phyloP scores from a whole-genome alignment of 2,888 invertebrate genomes.

The Nomada fucata region DNA sequence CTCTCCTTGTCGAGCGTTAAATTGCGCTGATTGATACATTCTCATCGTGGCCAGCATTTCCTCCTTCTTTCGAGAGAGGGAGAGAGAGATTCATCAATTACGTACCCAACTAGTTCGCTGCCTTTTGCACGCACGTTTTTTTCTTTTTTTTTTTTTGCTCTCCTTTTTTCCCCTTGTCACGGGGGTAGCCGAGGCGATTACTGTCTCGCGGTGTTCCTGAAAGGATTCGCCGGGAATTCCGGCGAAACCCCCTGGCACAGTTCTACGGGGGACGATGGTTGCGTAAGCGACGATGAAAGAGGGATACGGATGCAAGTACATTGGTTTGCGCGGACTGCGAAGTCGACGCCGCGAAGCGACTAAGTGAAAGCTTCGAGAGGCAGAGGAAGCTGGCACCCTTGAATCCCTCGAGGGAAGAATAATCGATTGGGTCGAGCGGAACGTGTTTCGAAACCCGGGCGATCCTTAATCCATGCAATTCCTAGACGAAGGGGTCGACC shows the following conservation, averaged over 20 bases:
- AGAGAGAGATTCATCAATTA: not conserved
- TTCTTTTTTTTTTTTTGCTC: too few relatives aligned
- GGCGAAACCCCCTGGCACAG: not conserved
- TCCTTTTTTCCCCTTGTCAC: too few relatives aligned
- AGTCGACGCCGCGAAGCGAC: too few relatives aligned
- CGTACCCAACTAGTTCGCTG: not conserved
- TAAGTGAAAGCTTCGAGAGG: too few relatives aligned
- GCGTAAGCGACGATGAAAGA: not conserved
- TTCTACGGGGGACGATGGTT: not conserved
- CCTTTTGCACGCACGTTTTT: too few relatives aligned
- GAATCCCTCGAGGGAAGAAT: too few relatives aligned
- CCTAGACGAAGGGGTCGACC: conserved; percentile 18
- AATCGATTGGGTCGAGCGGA: too few relatives aligned
- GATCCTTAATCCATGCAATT: conserved; percentile 12
- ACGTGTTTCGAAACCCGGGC: not conserved
- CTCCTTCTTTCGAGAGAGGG: conserved; percentile 35
- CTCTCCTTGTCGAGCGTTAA: conserved; percentile 17
- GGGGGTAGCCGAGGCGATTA: too few relatives aligned
- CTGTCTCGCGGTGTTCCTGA: too few relatives aligned
- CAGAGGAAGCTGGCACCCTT: too few relatives aligned
- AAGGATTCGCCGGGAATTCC: not conserved
- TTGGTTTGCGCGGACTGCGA: too few relatives aligned
- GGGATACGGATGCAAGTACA: too few relatives aligned
- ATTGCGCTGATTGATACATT: conserved; percentile 57
- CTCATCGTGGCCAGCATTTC: conserved; percentile 40